Evolutionary conservation across 2,113 vertebrate genomes (phyloP).

Genomic region (Planiliza haematocheilus): DNA sequence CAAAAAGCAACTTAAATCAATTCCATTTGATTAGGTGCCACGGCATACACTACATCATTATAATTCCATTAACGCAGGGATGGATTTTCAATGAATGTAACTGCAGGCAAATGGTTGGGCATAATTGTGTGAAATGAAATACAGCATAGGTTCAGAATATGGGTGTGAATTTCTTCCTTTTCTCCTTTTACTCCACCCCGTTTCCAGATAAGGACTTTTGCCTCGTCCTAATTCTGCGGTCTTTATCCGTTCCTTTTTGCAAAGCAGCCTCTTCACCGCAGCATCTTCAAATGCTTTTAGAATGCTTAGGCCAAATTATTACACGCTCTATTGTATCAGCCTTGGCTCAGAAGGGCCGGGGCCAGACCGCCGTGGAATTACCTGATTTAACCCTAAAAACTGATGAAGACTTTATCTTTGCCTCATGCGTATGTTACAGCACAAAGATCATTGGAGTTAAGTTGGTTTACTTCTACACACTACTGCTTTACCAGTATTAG

Average conservation of each 20-base stretch:
- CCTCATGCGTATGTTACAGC: constrained; percentile 36
- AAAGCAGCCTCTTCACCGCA: constrained; percentile 28
- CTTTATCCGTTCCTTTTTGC: constrained; percentile 48
- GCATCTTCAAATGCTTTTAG: constrained; percentile 43
- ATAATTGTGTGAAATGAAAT: constrained; percentile 81
- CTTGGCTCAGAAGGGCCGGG: constrained; percentile 14
- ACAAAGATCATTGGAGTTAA: constrained; percentile 9
- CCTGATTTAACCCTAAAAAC: constrained; percentile 34
- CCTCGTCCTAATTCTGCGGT: constrained; percentile 48
- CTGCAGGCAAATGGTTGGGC: constrained; percentile 76
- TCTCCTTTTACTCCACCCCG: constrained; percentile 42
- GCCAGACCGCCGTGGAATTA: constrained; percentile 33
- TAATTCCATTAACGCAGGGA: constrained; percentile 82
- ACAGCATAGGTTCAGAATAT: constrained; percentile 63
- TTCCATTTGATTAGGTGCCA: constrained; percentile 82
- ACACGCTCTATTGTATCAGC: constrained; percentile 56
- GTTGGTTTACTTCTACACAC: no score
- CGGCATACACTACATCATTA: constrained; percentile 81
- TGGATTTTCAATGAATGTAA: constrained; percentile 84
- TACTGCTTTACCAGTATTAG: no score
- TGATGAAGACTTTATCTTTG: constrained; percentile 30
- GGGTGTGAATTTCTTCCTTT: constrained; percentile 54
- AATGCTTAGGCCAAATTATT: constrained; percentile 49
- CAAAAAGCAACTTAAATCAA: constrained; percentile 81
- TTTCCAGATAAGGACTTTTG: constrained; percentile 57